Evolutionary conservation across 23 tunicate species (phyloP).

Genomic region (Oikopleura albicans): DNA sequence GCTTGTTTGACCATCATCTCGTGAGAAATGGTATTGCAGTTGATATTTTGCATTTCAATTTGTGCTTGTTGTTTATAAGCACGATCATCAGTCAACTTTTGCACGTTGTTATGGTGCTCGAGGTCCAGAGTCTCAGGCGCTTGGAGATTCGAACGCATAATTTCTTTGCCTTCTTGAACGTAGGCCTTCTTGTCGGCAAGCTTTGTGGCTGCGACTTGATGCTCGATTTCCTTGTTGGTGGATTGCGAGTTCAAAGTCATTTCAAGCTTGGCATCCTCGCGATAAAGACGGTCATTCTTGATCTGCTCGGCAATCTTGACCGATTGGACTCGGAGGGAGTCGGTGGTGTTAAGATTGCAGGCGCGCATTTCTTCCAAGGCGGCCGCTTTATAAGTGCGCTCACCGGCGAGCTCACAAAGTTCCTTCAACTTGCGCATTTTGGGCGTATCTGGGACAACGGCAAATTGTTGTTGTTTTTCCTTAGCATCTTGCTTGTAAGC

Average conservation of each 20-base stretch:
- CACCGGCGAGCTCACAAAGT: not conserved
- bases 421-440: slow-evolving; percentile 45
- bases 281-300: not conserved
- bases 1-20: not conserved
- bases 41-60: not conserved
- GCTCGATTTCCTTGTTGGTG: not conserved
- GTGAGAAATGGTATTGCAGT: not conserved
- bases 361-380: not conserved
- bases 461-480: slow-evolving; percentile 32
- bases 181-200: not conserved
- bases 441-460: slow-evolving; percentile 65
- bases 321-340: not conserved
- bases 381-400: not conserved
- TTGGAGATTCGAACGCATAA: not conserved
- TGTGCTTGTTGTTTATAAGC: not conserved
- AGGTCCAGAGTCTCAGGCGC: not conserved
- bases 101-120: not conserved
- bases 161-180: not conserved
- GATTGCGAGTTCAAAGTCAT: not conserved
- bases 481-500: slow-evolving; percentile 54
- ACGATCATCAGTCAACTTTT: not conserved
- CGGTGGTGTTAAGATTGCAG: not conserved
- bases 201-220: not conserved
- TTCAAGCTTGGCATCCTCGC: not conserved
- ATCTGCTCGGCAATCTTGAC: not conserved